These are phyloP conservation scores for Volucella bombylans DNA, from an alignment of 2,888 invertebrate genomes.

Conservation along the genomic window DNA sequence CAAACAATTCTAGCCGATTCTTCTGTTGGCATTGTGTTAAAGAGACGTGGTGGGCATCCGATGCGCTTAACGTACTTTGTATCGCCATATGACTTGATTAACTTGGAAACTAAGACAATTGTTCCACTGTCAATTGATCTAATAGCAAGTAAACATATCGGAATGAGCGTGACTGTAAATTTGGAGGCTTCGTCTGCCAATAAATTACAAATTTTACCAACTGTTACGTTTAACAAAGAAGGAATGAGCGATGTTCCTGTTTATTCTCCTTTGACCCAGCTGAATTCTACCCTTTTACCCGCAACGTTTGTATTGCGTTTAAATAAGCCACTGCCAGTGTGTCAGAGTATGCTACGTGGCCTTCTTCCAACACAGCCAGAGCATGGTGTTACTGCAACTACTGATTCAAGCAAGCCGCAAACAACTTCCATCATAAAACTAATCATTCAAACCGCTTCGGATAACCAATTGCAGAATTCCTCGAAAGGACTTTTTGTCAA, in stretches of 20 bases:
- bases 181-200: conserved; percentile 95
- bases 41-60: conserved; percentile 93
- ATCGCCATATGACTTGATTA: conserved; percentile 94
- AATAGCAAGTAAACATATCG: conserved; percentile 87
- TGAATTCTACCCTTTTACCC: conserved; percentile 94
- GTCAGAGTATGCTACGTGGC: conserved; percentile 87
- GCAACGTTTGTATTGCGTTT: conserved; percentile 93
- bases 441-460: conserved; percentile 90
- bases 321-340: conserved; percentile 93
- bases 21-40: conserved; percentile 93
- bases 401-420: conserved; percentile 35
- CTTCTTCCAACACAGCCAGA: conserved; percentile 84
- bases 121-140: conserved; percentile 90
- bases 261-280: conserved; percentile 90
- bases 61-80: conserved; percentile 97
- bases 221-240: conserved; percentile 79
- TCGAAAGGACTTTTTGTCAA: conserved; percentile 93
- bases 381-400: not conserved
- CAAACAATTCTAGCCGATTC: conserved; percentile 91
- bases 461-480: conserved; percentile 88
- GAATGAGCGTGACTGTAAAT: conserved; percentile 94
- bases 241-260: conserved; percentile 85
- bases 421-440: conserved; percentile 83
- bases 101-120: conserved; percentile 88
- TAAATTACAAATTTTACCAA: conserved; percentile 81